phyloP scores from a whole-genome alignment of 2,797 vertebrate genomes.

The Pangasius krempfi region DNA sequence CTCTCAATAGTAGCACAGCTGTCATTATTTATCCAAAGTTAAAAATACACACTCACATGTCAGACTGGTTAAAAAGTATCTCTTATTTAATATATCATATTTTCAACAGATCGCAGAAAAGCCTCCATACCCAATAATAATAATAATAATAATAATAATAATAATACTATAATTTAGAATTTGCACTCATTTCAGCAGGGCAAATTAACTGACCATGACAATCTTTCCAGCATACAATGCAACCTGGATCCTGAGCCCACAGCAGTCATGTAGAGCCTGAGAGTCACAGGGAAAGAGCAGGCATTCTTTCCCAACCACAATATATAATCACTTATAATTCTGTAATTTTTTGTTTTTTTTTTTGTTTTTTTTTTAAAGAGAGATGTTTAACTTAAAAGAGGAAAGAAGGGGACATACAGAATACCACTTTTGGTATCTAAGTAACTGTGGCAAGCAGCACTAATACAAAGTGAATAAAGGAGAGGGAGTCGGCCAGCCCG shows the following conservation, averaged over 20 bases:
- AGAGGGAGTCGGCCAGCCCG: constrained; percentile 45
- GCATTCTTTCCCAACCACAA: constrained; percentile 62
- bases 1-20: constrained; percentile 34
- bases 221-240: constrained; percentile 69
- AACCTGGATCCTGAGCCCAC: constrained; percentile 67
- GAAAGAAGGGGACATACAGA: constrained; percentile 40
- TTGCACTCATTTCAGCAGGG: constrained; percentile 72
- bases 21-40: constrained; percentile 30
- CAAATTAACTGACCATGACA: constrained; percentile 64
- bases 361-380: constrained; percentile 61
- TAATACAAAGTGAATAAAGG: constrained; percentile 62
- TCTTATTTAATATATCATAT: constrained; percentile 84
- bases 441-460: constrained; percentile 67
- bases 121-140: constrained; percentile 73
- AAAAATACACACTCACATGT: constrained; percentile 51
- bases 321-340: constrained; percentile 56
- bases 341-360: constrained; percentile 41
- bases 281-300: constrained; percentile 62
- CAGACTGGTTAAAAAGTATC: constrained; percentile 76
- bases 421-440: constrained; percentile 62
- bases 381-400: constrained; percentile 53
- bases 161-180: constrained; percentile 72
- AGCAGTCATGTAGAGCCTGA: constrained; percentile 67
- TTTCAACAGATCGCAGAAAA: constrained; percentile 80
- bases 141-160: constrained; percentile 25